phyloP scores from a whole-genome alignment of 92 coral and sea anemone species.

The Porites evermanni region DNA sequence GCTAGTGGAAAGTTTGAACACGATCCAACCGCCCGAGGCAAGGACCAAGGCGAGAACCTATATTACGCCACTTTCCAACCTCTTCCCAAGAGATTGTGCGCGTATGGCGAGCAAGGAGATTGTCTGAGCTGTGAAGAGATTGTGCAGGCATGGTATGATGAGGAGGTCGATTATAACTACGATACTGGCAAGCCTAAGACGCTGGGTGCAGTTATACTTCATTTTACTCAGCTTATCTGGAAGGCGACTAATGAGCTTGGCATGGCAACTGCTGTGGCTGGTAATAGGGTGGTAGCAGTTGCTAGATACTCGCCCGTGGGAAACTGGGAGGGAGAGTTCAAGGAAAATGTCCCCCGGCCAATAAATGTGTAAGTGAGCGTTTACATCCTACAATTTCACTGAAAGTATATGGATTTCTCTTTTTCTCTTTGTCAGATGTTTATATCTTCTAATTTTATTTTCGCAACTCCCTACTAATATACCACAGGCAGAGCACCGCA shows the following conservation, averaged over 20 bases:
- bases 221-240: conserved; percentile 77
- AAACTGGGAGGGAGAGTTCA: conserved; percentile 29
- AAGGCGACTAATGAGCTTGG: conserved; percentile 62
- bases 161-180: conserved; percentile 60
- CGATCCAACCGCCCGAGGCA: conserved; percentile 42
- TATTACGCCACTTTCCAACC: conserved; percentile 24
- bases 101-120: conserved; percentile 18
- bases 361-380: conserved; percentile 14
- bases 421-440: too few relatives aligned
- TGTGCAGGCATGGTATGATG: conserved; percentile 71
- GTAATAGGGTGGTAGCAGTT: conserved; percentile 53
- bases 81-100: conserved; percentile 49
- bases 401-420: too few relatives aligned
- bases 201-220: conserved; percentile 12
- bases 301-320: conserved; percentile 69
- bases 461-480: too few relatives aligned
- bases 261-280: conserved; percentile 66
- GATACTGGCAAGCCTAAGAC: conserved; percentile 46
- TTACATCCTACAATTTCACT: background rate
- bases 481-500: too few relatives aligned
- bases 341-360: conserved; percentile 27
- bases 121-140: conserved; percentile 61
- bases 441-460: too few relatives aligned
- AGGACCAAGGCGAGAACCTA: conserved; percentile 71
- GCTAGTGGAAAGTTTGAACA: conserved; percentile 39